Evolutionary conservation across 2,113 vertebrate species (phyloP), one percentile per base, ranked within the genome.

Genomic region (Poeciliopsis prolifica): DNA sequence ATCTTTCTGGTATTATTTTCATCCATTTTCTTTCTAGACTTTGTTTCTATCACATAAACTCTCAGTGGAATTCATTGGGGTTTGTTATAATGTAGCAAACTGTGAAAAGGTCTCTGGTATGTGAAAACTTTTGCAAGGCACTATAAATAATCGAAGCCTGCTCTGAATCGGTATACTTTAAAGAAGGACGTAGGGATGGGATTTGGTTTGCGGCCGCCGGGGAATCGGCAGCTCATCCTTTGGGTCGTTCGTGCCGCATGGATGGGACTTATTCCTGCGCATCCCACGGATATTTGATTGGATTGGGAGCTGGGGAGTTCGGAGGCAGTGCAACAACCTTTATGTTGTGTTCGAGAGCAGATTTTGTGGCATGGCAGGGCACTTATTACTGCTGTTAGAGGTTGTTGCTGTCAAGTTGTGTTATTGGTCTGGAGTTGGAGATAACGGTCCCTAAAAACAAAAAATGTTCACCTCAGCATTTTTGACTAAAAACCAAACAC

Each of bases 261-360:
- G 31, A 70, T 26, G 54, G 58, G 70, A 12, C 37, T 63, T 44
- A 61, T 29, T 72, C 58, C 60, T 71, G n/a, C n/a, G 10, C 70
- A 72, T 71, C 70, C 26, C 28, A 29, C 28, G 28, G 60, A 48
- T 72, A 19, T 72, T 72, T 72, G 60, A 72, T 72, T 72, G 70
- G 61, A 63, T 48, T 63, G 70, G 70, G 70, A 72, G 17, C 61
- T 72, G 35, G 70, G 70, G 70, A 72, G 28, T 72, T 63, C 4
- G 3, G 70, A 63, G 26, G 61, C 37, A 42, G 29, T 26, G 33
- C 31, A 14, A 40, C 33, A 70, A 15, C 54, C n/a, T 61, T 44
- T 44, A 63, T 42, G 60, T 62, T 40, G 35, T 72, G 37, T 44
- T 72, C 35, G 24, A 61, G 19, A 72, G 37, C 19, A 62, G 70